A percentile compares a stretch with the other conserved stretches of the same genome.
phyloP scores from a whole-genome alignment of 2,888 invertebrate species.

The Tipula helvola region DNA sequence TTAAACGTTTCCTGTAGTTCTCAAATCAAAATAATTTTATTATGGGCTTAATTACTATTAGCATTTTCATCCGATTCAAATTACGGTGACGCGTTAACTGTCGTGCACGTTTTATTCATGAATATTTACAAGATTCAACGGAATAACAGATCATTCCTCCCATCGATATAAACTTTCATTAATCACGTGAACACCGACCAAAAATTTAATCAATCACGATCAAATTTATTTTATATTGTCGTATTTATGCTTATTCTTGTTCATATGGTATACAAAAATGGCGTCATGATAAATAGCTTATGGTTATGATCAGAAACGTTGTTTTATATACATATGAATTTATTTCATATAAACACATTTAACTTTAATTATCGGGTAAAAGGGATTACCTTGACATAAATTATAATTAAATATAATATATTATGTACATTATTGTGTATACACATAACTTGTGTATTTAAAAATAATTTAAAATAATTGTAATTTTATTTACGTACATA shows the following conservation, averaged over 20 bases:
- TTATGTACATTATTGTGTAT: background rate
- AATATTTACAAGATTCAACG: no score
- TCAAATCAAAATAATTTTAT: no score
- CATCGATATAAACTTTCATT: no score
- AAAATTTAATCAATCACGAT: background rate
- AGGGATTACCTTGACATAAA: conserved; percentile 4
- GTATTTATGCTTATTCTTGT: background rate
- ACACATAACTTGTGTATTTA: no score
- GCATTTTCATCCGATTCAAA: no score
- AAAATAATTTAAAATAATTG: background rate
- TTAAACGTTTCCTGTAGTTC: no score
- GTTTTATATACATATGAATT: background rate
- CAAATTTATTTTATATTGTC: background rate
- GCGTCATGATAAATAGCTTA: background rate
- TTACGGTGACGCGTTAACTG: no score
- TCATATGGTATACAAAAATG: background rate
- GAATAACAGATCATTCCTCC: no score
- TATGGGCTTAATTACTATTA: no score
- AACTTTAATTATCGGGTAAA: background rate
- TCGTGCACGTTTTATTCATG: no score
- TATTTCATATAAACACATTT: background rate
- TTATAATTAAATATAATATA: background rate
- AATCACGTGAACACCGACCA: background rate
- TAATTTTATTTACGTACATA: background rate
- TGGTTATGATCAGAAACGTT: background rate